These are phyloP conservation scores for Lepidocyrtoides sp. DNA, from an alignment of 2,888 invertebrate species.

Conservation along the genomic window DNA sequence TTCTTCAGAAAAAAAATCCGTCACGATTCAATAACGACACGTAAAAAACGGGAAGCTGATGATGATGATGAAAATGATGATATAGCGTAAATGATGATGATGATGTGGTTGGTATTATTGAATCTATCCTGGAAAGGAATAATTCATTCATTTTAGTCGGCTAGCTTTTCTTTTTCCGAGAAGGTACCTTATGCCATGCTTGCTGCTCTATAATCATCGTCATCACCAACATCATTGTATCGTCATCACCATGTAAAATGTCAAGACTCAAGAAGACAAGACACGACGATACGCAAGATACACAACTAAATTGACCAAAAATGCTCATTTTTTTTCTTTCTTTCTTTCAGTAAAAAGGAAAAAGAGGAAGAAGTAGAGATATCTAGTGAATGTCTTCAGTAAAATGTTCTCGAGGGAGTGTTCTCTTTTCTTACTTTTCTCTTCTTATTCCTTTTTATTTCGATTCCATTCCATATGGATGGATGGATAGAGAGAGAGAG, in stretches of 20 bases:
- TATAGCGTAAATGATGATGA: conserved; percentile 20
- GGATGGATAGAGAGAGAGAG: conserved; percentile 18
- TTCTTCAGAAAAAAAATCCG: neutral
- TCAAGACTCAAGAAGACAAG: conserved; percentile 30
- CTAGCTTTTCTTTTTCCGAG: neutral
- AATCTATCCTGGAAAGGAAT: conserved; percentile 6
- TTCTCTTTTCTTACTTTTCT: conserved; percentile 3
- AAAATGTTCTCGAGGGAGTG: conserved; percentile 56
- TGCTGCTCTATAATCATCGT: conserved; percentile 34
- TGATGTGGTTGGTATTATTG: conserved; percentile 44
- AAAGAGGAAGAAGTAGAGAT: conserved; percentile 34
- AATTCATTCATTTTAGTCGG: conserved; percentile 45
- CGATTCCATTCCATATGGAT: conserved; percentile 59
- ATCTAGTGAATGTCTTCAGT: conserved; percentile 18
- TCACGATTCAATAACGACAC: conserved; percentile 13
- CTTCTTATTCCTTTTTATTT: conserved; percentile 43
- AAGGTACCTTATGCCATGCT: neutral
- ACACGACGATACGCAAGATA: conserved; percentile 21
- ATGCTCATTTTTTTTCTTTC: conserved; percentile 12
- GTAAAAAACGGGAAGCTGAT: neutral
- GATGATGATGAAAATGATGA: neutral
- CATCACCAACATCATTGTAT: neutral
- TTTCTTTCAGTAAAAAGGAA: neutral
- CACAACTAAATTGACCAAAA: conserved; percentile 54
- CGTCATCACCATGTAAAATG: conserved; percentile 45